Evolutionary conservation across 2,113 vertebrate species (phyloP).

Genomic region (Alosa alosa): DNA sequence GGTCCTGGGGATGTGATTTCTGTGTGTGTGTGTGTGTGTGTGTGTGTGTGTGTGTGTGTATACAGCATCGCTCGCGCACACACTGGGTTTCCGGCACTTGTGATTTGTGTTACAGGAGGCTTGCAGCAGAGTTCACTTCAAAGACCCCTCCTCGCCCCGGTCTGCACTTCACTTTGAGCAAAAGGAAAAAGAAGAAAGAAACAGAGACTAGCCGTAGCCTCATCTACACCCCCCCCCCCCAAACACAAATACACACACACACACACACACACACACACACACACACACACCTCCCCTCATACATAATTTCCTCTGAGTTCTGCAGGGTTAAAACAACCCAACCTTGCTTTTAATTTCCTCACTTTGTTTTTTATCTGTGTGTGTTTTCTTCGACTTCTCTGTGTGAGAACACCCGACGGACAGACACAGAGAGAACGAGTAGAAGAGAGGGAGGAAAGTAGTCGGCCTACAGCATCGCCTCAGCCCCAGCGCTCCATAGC

Average conservation of each 20-base stretch:
- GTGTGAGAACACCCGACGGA: background rate
- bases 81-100: constrained; percentile 13
- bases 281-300: constrained; percentile 53
- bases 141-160: constrained; percentile 51
- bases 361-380: constrained; percentile 24
- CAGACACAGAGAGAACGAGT: background rate
- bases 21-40: constrained; percentile 26
- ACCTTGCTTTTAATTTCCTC: constrained; percentile 56
- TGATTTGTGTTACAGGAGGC: constrained; percentile 58
- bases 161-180: constrained; percentile 13
- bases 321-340: constrained; percentile 55
- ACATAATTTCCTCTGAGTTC: constrained; percentile 71
- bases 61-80: background rate
- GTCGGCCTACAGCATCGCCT: background rate
- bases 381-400: background rate
- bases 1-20: background rate
- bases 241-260: too few relatives aligned
- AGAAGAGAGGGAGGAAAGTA: background rate
- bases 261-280: too few relatives aligned
- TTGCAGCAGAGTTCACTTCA: constrained; percentile 65
- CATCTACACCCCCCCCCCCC: background rate
- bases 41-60: constrained; percentile 14
- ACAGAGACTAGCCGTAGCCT: constrained; percentile 42
- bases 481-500: background rate
- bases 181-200: background rate